Percentiles rank a stretch among this genome's conserved stretches.
Evolutionary conservation across 2,888 invertebrate genomes (phyloP).

Genomic region (Calephelis perditalis): DNA sequence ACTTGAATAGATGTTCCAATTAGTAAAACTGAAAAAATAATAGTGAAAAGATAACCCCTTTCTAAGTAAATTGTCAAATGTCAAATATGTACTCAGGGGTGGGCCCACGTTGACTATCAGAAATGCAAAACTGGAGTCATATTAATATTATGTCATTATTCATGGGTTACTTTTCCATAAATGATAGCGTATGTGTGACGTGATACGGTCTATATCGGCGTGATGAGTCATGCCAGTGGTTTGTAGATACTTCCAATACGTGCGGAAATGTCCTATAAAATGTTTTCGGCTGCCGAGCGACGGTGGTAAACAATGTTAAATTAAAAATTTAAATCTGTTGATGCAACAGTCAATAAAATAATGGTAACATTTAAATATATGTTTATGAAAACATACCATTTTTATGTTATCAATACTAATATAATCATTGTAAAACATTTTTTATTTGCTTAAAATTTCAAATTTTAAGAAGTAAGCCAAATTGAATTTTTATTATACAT

Average conservation of each 20-base stretch:
- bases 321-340: conserved; percentile 18
- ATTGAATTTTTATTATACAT: too few relatives aligned
- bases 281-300: conserved; percentile 62
- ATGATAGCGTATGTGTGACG: conserved; percentile 49
- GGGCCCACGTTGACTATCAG: conserved; percentile 71
- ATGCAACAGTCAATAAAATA: too few relatives aligned
- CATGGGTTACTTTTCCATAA: conserved; percentile 40
- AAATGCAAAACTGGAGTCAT: conserved; percentile 30
- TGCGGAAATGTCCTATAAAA: conserved; percentile 64
- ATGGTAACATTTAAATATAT: too few relatives aligned
- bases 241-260: conserved; percentile 52
- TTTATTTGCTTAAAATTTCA: too few relatives aligned
- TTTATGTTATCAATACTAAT: too few relatives aligned
- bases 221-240: conserved; percentile 66
- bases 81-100: conserved; percentile 60
- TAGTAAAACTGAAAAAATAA: not conserved
- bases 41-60: conserved; percentile 54
- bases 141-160: conserved; percentile 28
- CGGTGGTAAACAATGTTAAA: conserved; percentile 54
- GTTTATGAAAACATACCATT: too few relatives aligned
- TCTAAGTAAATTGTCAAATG: conserved; percentile 66
- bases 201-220: conserved; percentile 61
- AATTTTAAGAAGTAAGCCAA: too few relatives aligned
- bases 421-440: too few relatives aligned
- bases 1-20: too few relatives aligned